A percentile compares a stretch with the other conserved stretches of the same genome.
Conservation (phyloP, 2,888 invertebrate genomes). For the Acanthosepion lycidas region DNA sequence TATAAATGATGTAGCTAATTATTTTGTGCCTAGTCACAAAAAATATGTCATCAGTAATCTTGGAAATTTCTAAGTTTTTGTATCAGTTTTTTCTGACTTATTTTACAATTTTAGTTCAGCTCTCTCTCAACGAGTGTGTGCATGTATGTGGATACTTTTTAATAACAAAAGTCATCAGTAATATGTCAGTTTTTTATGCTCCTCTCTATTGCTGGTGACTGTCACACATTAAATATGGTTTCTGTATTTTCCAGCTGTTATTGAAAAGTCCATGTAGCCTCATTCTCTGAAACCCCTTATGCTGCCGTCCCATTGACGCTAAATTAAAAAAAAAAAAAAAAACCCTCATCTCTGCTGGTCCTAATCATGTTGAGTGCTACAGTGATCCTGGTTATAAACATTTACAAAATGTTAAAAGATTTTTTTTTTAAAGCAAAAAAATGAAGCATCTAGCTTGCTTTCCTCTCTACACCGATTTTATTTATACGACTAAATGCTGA, state of each 20-base stretch:
- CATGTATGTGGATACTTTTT: not conserved
- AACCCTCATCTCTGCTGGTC: not conserved
- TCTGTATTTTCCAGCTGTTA: not conserved
- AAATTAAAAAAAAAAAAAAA: not conserved
- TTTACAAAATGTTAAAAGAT: not conserved
- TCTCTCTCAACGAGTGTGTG: not conserved
- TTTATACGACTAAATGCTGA: not conserved
- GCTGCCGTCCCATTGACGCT: slow-evolving; percentile 33
- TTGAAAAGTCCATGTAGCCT: slow-evolving; percentile 21
- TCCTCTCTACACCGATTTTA: not conserved
- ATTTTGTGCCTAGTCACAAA: not conserved
- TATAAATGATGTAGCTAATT: not conserved
- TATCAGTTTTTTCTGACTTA: not conserved
- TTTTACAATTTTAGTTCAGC: not conserved
- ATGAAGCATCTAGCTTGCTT: not conserved
- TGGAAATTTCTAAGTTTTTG: not conserved
- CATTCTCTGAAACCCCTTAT: not conserved
- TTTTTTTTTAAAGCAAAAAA: not conserved
- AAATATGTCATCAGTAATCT: not conserved
- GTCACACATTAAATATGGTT: not conserved
- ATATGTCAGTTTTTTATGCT: not conserved
- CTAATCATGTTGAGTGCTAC: not conserved
- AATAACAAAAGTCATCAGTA: not conserved
- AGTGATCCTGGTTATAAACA: not conserved
- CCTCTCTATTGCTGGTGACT: not conserved